These are phyloP conservation scores for Ictidomys tridecemlineatus DNA, from an alignment of 2,113 vertebrate genomes.

Conservation along the genomic window DNA sequence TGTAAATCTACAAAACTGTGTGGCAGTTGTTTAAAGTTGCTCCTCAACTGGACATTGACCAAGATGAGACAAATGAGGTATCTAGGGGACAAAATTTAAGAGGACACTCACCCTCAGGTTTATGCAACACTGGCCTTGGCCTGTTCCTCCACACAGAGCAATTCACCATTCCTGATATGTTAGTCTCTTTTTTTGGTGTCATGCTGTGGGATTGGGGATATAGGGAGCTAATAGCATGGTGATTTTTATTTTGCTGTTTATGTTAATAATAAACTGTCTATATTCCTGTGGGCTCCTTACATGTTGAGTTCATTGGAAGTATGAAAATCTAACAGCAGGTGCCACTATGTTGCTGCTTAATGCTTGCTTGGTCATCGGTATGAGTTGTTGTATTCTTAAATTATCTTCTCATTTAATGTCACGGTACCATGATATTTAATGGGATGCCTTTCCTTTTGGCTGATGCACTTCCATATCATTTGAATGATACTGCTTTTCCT, in stretches of 20 bases:
- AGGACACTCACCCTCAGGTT: neutral
- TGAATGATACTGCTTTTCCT: neutral
- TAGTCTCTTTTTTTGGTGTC: neutral
- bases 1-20: neutral
- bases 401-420: constrained; percentile 29
- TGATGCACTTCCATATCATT: neutral
- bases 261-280: neutral
- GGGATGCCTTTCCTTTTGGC: neutral
- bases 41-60: neutral
- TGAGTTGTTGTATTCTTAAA: neutral
- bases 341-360: neutral
- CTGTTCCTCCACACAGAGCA: neutral
- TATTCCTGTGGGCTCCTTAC: neutral
- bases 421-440: neutral
- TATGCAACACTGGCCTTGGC: neutral
- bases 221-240: neutral
- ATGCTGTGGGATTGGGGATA: neutral
- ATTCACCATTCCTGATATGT: neutral
- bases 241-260: neutral
- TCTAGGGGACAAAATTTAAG: neutral
- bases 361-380: neutral
- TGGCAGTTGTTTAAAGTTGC: neutral
- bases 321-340: neutral
- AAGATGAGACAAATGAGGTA: neutral
- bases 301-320: neutral